A percentile compares a stretch with the other conserved stretches of the same genome.
Evolutionary conservation across 2,888 invertebrate genomes (phyloP).

Genomic region (Noctua comes): DNA sequence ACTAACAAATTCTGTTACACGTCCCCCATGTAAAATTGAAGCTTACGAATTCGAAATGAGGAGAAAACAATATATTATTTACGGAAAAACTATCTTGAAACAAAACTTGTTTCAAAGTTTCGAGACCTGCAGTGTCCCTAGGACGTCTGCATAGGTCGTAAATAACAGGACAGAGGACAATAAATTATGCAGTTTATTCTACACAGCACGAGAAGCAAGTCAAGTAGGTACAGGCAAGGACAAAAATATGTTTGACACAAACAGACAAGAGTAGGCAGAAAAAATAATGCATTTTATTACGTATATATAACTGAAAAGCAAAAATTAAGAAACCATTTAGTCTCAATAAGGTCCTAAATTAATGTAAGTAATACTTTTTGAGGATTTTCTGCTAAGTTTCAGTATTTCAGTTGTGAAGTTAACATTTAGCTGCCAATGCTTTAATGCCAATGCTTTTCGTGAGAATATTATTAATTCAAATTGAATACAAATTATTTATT

Average conservation of each 20-base stretch:
- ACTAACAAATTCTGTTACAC: neutral
- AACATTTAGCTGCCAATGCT: neutral
- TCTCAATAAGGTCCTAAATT: too few species aligned
- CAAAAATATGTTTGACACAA: neutral
- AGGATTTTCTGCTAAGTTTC: neutral
- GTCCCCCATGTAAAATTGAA: neutral
- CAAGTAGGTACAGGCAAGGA: conserved; percentile 29
- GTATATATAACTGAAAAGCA: neutral
- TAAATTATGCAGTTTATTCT: conserved; percentile 49
- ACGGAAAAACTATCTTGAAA: neutral
- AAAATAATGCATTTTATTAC: too few species aligned
- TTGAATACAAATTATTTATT: neutral
- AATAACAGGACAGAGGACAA: conserved; percentile 46
- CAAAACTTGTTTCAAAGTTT: conserved; percentile 15
- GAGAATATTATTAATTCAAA: neutral
- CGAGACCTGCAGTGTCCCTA: conserved; percentile 21
- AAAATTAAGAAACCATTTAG: neutral
- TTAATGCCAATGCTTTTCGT: neutral
- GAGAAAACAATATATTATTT: conserved; percentile 13
- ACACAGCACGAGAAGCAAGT: conserved; percentile 22
- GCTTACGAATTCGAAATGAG: neutral
- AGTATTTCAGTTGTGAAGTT: neutral
- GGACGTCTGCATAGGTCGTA: conserved; percentile 32
- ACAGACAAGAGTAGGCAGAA: too few species aligned
- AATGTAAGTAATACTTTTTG: neutral